phyloP scores from a whole-genome alignment of 2,888 invertebrate species.

The Morpho deidamia region DNA sequence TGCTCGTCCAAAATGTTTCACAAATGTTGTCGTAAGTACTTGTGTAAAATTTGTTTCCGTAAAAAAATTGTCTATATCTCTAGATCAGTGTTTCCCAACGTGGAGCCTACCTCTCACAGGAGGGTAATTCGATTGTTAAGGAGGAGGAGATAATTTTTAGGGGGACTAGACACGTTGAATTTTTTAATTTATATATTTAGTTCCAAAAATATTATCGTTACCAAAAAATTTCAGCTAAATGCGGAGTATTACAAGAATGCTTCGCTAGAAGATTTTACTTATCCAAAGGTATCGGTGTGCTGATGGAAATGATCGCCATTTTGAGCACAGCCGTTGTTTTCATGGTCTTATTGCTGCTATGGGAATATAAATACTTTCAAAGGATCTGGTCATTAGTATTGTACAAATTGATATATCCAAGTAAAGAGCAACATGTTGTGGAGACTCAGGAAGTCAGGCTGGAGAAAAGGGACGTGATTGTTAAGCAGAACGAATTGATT shows the following conservation, averaged over 20 bases:
- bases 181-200: too few species aligned
- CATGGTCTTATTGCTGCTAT: constrained; percentile 38
- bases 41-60: background rate
- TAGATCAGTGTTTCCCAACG: too few species aligned
- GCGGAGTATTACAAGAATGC: constrained; percentile 57
- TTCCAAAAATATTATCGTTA: background rate
- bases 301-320: constrained; percentile 43
- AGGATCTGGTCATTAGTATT: constrained; percentile 30
- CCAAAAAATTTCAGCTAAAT: constrained; percentile 41
- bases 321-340: constrained; percentile 37
- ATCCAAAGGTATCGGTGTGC: constrained; percentile 34
- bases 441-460: constrained; percentile 31
- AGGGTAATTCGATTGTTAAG: too few species aligned
- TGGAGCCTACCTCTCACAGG: too few species aligned
- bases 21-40: constrained; percentile 57
- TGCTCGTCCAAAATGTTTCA: constrained; percentile 47
- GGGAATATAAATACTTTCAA: constrained; percentile 49
- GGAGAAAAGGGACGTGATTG: constrained; percentile 37
- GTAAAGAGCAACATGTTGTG: constrained; percentile 8
- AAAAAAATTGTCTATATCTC: too few species aligned
- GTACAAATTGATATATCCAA: constrained; percentile 20
- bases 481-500: constrained; percentile 34
- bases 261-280: constrained; percentile 45
- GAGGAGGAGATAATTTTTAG: too few species aligned
- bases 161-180: too few species aligned